These are phyloP conservation scores for Synanthedon formicaeformis DNA, from an alignment of 2,888 invertebrate genomes.

Conservation along the genomic window DNA sequence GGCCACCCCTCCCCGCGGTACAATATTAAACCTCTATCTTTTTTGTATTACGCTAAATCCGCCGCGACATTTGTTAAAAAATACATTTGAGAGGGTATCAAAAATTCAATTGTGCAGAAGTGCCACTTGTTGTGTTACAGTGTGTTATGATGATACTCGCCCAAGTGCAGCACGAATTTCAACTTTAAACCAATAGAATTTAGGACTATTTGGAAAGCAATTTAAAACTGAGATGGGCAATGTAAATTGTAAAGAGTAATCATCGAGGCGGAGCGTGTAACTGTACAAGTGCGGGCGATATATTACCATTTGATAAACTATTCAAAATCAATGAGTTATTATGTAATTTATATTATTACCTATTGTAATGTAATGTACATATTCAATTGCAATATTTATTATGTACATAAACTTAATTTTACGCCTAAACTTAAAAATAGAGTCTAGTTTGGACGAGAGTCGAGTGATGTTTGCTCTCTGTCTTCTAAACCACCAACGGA, in stretches of 20 bases:
- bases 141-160: not conserved
- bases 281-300: slow-evolving; percentile 26
- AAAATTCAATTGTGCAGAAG: slow-evolving; percentile 56
- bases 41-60: slow-evolving; percentile 28
- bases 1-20: slow-evolving; percentile 28
- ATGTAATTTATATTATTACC: slow-evolving; percentile 4
- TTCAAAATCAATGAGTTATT: not conserved
- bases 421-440: too few species aligned
- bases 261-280: slow-evolving; percentile 1
- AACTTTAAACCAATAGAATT: not conserved
- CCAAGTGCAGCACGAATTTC: not conserved
- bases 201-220: not conserved
- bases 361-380: not conserved
- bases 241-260: slow-evolving; percentile 17
- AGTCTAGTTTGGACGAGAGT: too few species aligned
- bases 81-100: slow-evolving; percentile 57
- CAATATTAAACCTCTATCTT: slow-evolving; percentile 35
- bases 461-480: too few species aligned
- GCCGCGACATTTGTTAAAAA: slow-evolving; percentile 68
- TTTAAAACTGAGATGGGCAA: not conserved
- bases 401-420: not conserved
- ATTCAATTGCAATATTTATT: not conserved
- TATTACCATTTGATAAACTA: slow-evolving; percentile 6
- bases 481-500: too few species aligned
- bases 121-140: slow-evolving; percentile 37